Conservation (phyloP, 2,888 invertebrate genomes). For the Calliscelio sp. region DNA sequence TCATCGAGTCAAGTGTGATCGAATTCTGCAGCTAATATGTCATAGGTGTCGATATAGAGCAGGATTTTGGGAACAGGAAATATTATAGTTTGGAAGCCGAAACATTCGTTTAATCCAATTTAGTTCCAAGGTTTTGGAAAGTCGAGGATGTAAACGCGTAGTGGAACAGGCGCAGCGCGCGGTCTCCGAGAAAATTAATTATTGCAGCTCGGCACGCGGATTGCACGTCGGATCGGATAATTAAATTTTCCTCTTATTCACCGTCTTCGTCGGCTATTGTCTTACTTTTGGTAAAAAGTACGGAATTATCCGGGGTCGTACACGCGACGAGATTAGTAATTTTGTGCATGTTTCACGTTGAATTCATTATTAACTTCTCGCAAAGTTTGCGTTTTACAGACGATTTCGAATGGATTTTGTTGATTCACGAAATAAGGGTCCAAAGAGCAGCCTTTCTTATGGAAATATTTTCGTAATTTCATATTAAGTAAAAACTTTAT, state of each 20-base stretch:
- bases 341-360: constrained; percentile 62
- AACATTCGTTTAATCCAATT: constrained; percentile 75
- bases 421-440: constrained; percentile 47
- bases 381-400: constrained; percentile 51
- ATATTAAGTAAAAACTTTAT: constrained; percentile 42
- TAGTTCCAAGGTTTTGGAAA: constrained; percentile 65
- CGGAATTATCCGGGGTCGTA: constrained; percentile 61
- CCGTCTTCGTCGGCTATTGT: constrained; percentile 66
- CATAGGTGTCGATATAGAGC: too few relatives aligned
- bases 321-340: constrained; percentile 69
- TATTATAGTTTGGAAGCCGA: constrained; percentile 22
- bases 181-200: constrained; percentile 78
- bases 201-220: constrained; percentile 76
- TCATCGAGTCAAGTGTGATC: too few relatives aligned
- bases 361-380: constrained; percentile 63
- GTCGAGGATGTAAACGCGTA: constrained; percentile 61
- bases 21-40: too few relatives aligned
- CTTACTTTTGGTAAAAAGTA: constrained; percentile 69
- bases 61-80: too few relatives aligned
- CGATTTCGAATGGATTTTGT: constrained; percentile 62
- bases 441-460: constrained; percentile 47
- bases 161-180: constrained; percentile 56
- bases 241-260: constrained; percentile 79
- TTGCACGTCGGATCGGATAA: constrained; percentile 79
- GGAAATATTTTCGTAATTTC: constrained; percentile 48